Conservation (phyloP, 1,140 invertebrate species). For the Eupeodes corollae region DNA sequence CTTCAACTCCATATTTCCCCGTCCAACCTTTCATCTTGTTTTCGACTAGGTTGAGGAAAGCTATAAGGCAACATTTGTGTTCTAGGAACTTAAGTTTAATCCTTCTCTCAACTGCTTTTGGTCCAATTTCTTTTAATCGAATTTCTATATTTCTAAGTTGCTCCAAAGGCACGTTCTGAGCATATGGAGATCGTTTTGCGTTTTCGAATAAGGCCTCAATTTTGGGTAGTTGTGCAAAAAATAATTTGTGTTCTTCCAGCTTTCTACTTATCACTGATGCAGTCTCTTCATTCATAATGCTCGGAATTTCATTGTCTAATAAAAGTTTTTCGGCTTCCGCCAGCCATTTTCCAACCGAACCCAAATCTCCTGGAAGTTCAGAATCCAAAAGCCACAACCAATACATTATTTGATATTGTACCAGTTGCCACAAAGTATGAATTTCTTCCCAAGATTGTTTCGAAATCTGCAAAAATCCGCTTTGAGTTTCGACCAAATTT, state of each 20-base stretch:
- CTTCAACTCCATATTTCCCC: conserved; percentile 73
- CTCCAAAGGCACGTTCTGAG: conserved; percentile 54
- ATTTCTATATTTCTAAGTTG: conserved; percentile 70
- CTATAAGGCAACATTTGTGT: conserved; percentile 84
- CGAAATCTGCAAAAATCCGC: conserved; percentile 62
- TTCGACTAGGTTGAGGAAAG: conserved; percentile 80
- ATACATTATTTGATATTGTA: conserved; percentile 62
- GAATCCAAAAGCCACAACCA: conserved; percentile 82
- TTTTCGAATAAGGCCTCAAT: conserved; percentile 65
- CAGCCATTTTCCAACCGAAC: conserved; percentile 78
- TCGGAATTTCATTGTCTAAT: conserved; percentile 68
- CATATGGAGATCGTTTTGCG: conserved; percentile 48
- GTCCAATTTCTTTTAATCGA: conserved; percentile 59
- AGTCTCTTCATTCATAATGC: conserved; percentile 72
- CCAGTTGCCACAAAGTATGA: conserved; percentile 60
- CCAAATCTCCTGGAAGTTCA: conserved; percentile 69
- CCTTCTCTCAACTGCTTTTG: conserved; percentile 60
- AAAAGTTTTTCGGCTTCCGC: conserved; percentile 74
- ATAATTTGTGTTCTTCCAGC: conserved; percentile 78
- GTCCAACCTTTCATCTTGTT: conserved; percentile 80
- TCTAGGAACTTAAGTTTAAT: conserved; percentile 78
- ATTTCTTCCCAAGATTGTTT: conserved; percentile 69
- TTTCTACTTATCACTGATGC: conserved; percentile 76
- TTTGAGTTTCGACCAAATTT: conserved; percentile 60
- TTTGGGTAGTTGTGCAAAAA: conserved; percentile 71